Evolutionary conservation across 1,140 invertebrate genomes (phyloP), one percentile per base, ranked within the genome.

Genomic region (Pogonomyrmex barbatus): DNA sequence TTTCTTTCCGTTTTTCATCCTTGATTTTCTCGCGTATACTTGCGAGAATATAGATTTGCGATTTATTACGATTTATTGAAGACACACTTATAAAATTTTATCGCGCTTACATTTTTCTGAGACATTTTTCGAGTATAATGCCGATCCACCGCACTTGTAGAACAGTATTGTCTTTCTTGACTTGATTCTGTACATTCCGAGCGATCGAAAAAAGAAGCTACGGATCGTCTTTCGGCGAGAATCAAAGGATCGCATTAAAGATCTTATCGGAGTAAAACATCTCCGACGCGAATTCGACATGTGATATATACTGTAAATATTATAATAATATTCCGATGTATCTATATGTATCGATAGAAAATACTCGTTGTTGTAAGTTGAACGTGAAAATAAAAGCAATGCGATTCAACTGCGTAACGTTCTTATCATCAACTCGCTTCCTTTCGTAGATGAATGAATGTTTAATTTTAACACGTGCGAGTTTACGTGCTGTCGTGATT

Each of bases 331-430:
- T 88, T 77, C 86, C 78, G 83, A 85, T 91, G 90, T 92, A 93
- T 91, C 81, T 90, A 92, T 89, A 87, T 90, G 89, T 92, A 91
- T 88, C 71, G 71, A 86, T 88, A 86, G 85, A 88, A 81, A 81
- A 62, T 89, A 89, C 86, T 92, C 62, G 79, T 89, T 85, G 87
- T 75, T 93, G 91, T 92, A 93, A 90, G 91, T 92, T 91, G 58
- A 90, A 91, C 87, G 87, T 90, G n/a, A n/a, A n/a, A 91, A 91
- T 91, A 91, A 91, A 91, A 90, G 60, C 79, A 76, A 90, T 88
- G 62, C 36, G 65, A 86, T 52, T 88, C 50, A 83, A 89, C n/a
- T 54, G 24, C 42, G 45, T 36, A 33, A 65, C 12, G 39, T 36
- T 81, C 33, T 39, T n/a, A 24, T 45, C n/a, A 73, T 62, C 30